phyloP scores from a whole-genome alignment of 1,140 invertebrate genomes.

The Drosophila nigromelanica region DNA sequence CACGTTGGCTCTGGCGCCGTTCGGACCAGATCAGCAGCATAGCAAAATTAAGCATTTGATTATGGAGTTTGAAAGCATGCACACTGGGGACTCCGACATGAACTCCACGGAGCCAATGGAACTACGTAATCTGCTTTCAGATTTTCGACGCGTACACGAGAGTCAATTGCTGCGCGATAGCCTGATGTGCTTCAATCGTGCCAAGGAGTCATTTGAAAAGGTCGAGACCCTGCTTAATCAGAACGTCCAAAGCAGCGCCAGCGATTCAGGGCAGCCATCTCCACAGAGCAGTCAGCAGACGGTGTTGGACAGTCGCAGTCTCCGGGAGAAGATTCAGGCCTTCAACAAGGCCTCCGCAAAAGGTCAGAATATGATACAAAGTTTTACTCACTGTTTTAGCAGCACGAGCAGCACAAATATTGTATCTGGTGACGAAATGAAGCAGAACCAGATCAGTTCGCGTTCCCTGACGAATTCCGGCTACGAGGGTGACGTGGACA shows the following conservation, averaged over 20 bases:
- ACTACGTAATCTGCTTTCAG: constrained; percentile 37
- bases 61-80: constrained; percentile 55
- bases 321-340: constrained; percentile 57
- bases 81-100: constrained; percentile 2
- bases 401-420: constrained; percentile 8
- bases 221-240: constrained; percentile 29
- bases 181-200: constrained; percentile 50
- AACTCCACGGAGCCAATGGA: constrained; percentile 26
- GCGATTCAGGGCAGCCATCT: background rate
- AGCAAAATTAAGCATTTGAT: constrained; percentile 62
- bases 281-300: constrained; percentile 1
- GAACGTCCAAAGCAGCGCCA: background rate
- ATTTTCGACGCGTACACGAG: constrained; percentile 61
- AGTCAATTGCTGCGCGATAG: constrained; percentile 57
- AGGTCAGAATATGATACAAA: constrained; percentile 29
- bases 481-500: constrained; percentile 64
- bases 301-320: constrained; percentile 13
- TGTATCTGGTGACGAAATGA: background rate
- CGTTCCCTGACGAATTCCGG: constrained; percentile 42
- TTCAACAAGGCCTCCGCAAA: constrained; percentile 51
- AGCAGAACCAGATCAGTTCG: background rate
- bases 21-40: constrained; percentile 3
- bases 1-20: constrained; percentile 12
- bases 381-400: constrained; percentile 55
- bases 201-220: constrained; percentile 62